Percentiles rank a stretch among this genome's conserved stretches.
Evolutionary conservation across 1,140 invertebrate species (phyloP).

Genomic region (Chrysomallon squamiferum): DNA sequence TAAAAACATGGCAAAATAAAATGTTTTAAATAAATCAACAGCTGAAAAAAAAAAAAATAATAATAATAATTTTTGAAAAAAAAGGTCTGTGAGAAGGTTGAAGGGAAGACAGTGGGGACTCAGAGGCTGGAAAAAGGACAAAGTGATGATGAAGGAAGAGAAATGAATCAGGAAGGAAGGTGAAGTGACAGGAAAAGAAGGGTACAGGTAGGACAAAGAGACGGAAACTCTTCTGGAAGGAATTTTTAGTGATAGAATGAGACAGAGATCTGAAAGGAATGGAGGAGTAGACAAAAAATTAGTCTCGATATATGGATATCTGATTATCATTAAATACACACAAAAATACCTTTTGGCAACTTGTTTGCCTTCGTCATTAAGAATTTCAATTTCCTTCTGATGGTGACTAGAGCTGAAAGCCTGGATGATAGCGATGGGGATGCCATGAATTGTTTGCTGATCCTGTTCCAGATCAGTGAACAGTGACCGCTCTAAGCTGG

Average conservation of each 20-base stretch:
- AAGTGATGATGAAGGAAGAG: too few relatives aligned
- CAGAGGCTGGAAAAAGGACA: background rate
- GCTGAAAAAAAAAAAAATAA: background rate
- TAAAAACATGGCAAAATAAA: background rate
- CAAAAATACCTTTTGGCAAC: slow-evolving; percentile 86
- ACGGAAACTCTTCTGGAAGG: too few relatives aligned
- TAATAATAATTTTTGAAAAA: background rate
- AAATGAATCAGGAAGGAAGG: too few relatives aligned
- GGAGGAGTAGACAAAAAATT: too few relatives aligned
- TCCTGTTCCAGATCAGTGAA: slow-evolving; percentile 5
- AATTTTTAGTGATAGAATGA: too few relatives aligned
- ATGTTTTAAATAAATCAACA: background rate
- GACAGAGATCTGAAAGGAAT: too few relatives aligned
- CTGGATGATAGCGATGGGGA: slow-evolving; percentile 90
- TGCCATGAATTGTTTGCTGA: slow-evolving; percentile 77
- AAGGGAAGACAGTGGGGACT: background rate
- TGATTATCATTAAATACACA: too few relatives aligned
- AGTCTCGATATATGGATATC: too few relatives aligned
- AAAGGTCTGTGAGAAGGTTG: background rate
- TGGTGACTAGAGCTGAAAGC: slow-evolving; percentile 83
- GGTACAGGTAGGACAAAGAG: too few relatives aligned
- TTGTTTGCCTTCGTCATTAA: slow-evolving; percentile 89
- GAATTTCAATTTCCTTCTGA: slow-evolving; percentile 80
- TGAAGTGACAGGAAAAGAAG: too few relatives aligned
- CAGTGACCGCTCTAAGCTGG: slow-evolving; percentile 89